A percentile compares a stretch with the other conserved stretches of the same genome.
phyloP scores from a whole-genome alignment of 2,113 vertebrate species.

The Dendropsophus ebraccatus region DNA sequence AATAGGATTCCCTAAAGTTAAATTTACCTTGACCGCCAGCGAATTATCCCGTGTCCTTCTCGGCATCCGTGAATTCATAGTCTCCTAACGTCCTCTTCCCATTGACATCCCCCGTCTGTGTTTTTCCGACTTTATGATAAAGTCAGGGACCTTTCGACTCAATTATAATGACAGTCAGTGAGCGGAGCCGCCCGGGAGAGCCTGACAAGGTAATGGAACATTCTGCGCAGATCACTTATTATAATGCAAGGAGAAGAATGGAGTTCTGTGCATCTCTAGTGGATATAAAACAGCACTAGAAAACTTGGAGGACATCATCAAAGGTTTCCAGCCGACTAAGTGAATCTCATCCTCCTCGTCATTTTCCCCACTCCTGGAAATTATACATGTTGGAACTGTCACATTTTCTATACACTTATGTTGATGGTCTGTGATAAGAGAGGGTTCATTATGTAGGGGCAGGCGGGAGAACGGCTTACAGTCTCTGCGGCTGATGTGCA shows the following conservation, averaged over 20 bases:
- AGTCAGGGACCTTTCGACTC: constrained; percentile 32
- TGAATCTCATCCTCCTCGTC: constrained; percentile 35
- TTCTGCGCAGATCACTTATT: constrained; percentile 34
- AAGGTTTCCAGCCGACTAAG: constrained; percentile 32
- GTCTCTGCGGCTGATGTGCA: constrained; percentile 5
- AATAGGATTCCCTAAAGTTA: neutral
- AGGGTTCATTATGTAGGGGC: constrained; percentile 24
- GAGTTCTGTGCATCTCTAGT: neutral
- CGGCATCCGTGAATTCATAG: neutral
- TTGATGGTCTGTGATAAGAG: constrained; percentile 38
- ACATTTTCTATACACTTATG: constrained; percentile 38
- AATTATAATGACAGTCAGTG: constrained; percentile 20
- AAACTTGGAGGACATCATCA: constrained; percentile 50
- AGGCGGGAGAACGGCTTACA: neutral
- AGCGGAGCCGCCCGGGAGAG: neutral
- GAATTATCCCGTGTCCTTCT: neutral
- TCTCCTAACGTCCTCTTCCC: neutral
- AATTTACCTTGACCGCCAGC: neutral
- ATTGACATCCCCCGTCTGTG: neutral
- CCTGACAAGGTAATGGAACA: constrained; percentile 45
- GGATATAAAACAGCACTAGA: constrained; percentile 19
- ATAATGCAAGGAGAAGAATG: constrained; percentile 26
- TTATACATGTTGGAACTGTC: constrained; percentile 34
- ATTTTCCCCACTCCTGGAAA: constrained; percentile 5
- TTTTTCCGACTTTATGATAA: constrained; percentile 11